Percentiles rank a stretch among this genome's conserved stretches.
These are phyloP conservation scores for Arnoldichthys spilopterus DNA, from an alignment of 2,797 vertebrate species.

Conservation along the genomic window DNA sequence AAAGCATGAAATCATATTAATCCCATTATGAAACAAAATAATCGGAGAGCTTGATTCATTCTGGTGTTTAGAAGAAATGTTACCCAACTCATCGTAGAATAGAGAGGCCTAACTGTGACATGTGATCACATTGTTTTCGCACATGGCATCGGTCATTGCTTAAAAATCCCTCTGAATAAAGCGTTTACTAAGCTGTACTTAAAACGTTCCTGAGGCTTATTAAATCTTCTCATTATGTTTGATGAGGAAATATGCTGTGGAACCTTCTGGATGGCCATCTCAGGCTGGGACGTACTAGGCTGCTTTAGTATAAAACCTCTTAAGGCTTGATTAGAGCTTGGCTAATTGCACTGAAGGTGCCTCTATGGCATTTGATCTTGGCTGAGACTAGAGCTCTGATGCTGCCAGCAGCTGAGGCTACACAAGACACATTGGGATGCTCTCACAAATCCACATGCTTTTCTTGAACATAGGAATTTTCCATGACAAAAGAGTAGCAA, in stretches of 20 bases:
- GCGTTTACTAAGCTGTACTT: neutral
- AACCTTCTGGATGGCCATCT: slow-evolving; percentile 5
- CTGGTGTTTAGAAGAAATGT: neutral
- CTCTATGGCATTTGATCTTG: slow-evolving; percentile 25
- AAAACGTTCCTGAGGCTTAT: neutral
- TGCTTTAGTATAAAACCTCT: slow-evolving; percentile 44
- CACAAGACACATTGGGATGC: slow-evolving; percentile 2
- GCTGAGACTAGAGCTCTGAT: neutral
- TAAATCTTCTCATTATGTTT: slow-evolving; percentile 16
- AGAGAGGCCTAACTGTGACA: neutral
- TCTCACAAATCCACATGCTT: neutral
- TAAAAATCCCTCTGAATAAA: neutral
- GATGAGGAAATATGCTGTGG: slow-evolving; percentile 10
- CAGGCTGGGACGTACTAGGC: slow-evolving; percentile 11
- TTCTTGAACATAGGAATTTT: neutral
- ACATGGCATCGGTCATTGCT: neutral
- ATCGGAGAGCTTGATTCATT: neutral
- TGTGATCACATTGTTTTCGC: neutral
- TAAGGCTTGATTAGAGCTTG: slow-evolving; percentile 42
- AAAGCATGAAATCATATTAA: neutral
- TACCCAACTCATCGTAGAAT: neutral
- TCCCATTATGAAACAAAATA: slow-evolving; percentile 2
- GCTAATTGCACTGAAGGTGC: slow-evolving; percentile 35
- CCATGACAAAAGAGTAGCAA: neutral
- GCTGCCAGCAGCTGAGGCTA: neutral